Conservation (phyloP, 2,888 invertebrate species). For the Graphium colonna region DNA sequence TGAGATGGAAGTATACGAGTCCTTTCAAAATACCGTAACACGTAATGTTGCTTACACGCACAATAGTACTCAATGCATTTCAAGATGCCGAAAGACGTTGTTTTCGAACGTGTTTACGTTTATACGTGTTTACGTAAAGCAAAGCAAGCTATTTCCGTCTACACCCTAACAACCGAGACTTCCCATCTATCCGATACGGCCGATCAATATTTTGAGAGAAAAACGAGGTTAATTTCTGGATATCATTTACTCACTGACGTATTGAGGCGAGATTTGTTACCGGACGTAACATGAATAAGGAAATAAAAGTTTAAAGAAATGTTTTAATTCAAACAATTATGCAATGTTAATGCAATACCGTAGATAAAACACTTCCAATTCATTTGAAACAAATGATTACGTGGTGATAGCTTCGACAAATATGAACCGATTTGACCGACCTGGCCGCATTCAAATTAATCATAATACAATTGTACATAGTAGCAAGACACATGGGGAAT, state of each 20-base stretch:
- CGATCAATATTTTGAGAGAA: conserved; percentile 58
- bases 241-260: conserved; percentile 50
- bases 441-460: too few species aligned
- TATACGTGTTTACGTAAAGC: conserved; percentile 32
- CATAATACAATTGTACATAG: neutral
- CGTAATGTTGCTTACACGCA: too few species aligned
- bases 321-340: conserved; percentile 12
- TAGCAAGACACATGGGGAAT: too few species aligned
- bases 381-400: too few species aligned
- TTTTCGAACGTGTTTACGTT: conserved; percentile 33
- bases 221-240: conserved; percentile 70
- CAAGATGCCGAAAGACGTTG: neutral
- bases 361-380: too few species aligned
- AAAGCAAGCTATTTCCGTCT: conserved; percentile 37
- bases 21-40: too few species aligned
- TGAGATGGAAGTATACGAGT: too few species aligned
- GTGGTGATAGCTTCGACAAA: too few species aligned
- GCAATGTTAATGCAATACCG: neutral
- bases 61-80: neutral
- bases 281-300: conserved; percentile 37
- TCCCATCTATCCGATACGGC: conserved; percentile 35
- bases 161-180: conserved; percentile 31
- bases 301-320: conserved; percentile 18
- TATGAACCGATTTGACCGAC: too few species aligned
- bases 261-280: conserved; percentile 45